Base-by-base conservation (phyloP, 2,797 vertebrate genomes). In the Lophotriccus pileatus region DNA sequence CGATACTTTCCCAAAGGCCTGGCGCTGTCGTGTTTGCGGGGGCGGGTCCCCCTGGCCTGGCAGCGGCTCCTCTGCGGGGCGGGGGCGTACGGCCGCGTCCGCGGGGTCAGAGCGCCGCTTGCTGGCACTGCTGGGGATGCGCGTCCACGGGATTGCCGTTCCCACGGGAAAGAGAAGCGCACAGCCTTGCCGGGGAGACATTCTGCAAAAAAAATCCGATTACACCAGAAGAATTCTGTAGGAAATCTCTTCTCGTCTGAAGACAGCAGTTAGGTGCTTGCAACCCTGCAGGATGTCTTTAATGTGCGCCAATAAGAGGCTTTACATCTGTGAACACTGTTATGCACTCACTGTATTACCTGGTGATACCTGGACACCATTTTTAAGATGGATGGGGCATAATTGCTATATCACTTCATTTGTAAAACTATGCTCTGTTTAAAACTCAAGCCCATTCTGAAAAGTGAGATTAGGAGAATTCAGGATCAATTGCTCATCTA, bases 161-260 rank as follows among this genome's bases (percentile, higher is more conserved):
- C 43, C 75, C 0, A 0, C 0, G 10, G 64, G 32, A 4, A 34
- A 20, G 20, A 60, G 20, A 28, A 44, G 14, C 9, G 2, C 39
- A 14, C 50, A 16, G 34, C 37, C 58, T 30, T 3, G 28, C 59
- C 81, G 4, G 4, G 27, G 50, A 49, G 74, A 36, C 43, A 37
- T 22, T 53, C 12, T 19, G 52, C n/a, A 2, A 46, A n/a, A n/a
- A 39, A 67, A 69, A 39, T 28, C n/a, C 10, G 2, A 16, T n/a
- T 28, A 6, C 25, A 2, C 12, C 1, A 12, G 43, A 18, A 49
- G 56, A 43, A 63, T 49, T 24, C 17, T 5, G 53, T n/a, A 49
- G 46, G 1, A 30, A 67, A 19, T 6, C 28, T 25, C 32, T 10
- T 13, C n/a, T 3, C 4, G 44, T 46, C 30, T 37, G 66, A 18